A percentile compares a stretch with the other conserved stretches of the same genome.
These are phyloP conservation scores for Chalcosyrphus nemorum DNA, from an alignment of 2,888 invertebrate species.

Conservation along the genomic window DNA sequence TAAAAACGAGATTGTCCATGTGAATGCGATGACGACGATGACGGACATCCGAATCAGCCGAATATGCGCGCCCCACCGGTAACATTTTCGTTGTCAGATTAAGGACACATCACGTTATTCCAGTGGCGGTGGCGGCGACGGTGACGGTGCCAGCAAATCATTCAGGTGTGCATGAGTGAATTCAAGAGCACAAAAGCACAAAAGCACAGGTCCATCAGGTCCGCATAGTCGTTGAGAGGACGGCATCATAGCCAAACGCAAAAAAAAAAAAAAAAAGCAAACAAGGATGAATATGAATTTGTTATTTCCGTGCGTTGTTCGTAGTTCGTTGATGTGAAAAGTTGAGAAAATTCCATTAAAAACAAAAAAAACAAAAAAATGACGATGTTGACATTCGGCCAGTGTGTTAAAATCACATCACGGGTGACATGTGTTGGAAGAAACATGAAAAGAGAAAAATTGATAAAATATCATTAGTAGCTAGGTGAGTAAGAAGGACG, in stretches of 20 bases:
- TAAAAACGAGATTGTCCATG: not conserved
- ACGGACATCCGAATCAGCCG: slow-evolving; percentile 39
- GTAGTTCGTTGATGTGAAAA: slow-evolving; percentile 64
- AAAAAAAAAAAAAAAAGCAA: not conserved
- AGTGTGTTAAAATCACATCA: slow-evolving; percentile 46
- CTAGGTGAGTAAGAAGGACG: slow-evolving; percentile 9
- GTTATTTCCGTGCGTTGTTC: slow-evolving; percentile 59
- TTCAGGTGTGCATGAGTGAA: slow-evolving; percentile 56
- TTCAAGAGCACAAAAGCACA: slow-evolving; percentile 27
- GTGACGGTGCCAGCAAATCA: slow-evolving; percentile 5
- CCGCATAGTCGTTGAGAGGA: not conserved
- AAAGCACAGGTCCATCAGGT: not conserved
- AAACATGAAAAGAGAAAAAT: slow-evolving; percentile 2
- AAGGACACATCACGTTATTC: slow-evolving; percentile 58
- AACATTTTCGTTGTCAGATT: slow-evolving; percentile 67
- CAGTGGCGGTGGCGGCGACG: no score
- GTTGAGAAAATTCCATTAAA: slow-evolving; percentile 67
- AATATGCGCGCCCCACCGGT: slow-evolving; percentile 4
- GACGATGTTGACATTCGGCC: slow-evolving; percentile 56
- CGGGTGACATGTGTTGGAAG: slow-evolving; percentile 29
- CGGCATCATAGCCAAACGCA: slow-evolving; percentile 18
- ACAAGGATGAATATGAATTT: slow-evolving; percentile 41
- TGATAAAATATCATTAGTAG: slow-evolving; percentile 47
- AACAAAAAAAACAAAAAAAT: no score
- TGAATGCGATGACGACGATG: no score